Percentiles rank a stretch among this genome's conserved stretches.
Evolutionary conservation across 2,888 invertebrate genomes (phyloP).

Genomic region (Charanyca ferruginea): DNA sequence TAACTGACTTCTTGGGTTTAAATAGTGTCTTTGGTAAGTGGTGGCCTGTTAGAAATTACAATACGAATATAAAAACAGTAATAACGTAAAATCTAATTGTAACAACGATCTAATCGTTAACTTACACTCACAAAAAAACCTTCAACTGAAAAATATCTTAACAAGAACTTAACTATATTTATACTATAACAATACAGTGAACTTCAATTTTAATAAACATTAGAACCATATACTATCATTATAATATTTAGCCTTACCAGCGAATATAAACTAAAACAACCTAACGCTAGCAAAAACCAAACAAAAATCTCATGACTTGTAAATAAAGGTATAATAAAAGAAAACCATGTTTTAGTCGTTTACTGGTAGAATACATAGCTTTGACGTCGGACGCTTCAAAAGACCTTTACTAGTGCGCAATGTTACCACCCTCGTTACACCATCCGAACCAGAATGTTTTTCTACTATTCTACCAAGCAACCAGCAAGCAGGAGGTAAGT

Average conservation of each 20-base stretch:
- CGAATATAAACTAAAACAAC: conserved; percentile 6
- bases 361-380: neutral
- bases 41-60: neutral
- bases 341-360: too few relatives aligned
- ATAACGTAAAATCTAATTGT: neutral
- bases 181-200: too few relatives aligned
- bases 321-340: too few relatives aligned
- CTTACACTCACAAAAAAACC: too few relatives aligned
- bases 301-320: neutral
- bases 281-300: too few relatives aligned
- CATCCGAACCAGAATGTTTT: too few relatives aligned
- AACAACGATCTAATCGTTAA: too few relatives aligned
- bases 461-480: too few relatives aligned
- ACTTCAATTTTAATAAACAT: too few relatives aligned
- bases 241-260: neutral
- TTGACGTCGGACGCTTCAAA: conserved; percentile 1
- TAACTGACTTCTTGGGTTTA: neutral
- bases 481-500: too few relatives aligned
- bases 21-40: neutral
- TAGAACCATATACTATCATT: neutral
- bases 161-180: conserved; percentile 3
- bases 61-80: conserved; percentile 7
- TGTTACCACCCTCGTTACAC: too few relatives aligned
- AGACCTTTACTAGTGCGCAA: conserved; percentile 6
- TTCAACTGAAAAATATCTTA: too few relatives aligned